These are phyloP conservation scores for Tachysurus fulvidraco DNA, from an alignment of 2,113 vertebrate genomes.

Conservation along the genomic window DNA sequence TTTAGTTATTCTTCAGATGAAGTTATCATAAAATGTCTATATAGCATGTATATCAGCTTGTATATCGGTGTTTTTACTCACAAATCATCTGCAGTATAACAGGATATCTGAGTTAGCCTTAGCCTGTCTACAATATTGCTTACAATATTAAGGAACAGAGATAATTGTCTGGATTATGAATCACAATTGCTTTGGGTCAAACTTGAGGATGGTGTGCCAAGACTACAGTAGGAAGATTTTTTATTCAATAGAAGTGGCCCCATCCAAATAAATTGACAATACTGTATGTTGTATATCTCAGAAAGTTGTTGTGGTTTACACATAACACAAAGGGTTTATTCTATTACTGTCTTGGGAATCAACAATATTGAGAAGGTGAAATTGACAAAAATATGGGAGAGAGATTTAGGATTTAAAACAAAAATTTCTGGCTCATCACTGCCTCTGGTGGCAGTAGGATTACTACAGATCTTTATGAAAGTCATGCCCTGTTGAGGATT, in stretches of 20 bases:
- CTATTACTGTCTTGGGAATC: background rate
- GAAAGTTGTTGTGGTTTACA: background rate
- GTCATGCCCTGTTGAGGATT: background rate
- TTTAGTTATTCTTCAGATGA: background rate
- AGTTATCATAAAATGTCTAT: background rate
- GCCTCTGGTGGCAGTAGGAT: conserved; percentile 7
- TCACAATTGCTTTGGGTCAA: background rate
- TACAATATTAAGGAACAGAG: background rate
- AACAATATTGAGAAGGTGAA: conserved; percentile 5
- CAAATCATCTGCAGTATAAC: background rate
- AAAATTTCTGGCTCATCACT: background rate
- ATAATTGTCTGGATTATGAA: background rate
- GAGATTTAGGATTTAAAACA: background rate
- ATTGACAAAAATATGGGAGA: background rate
- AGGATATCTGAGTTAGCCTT: background rate
- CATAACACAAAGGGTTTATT: background rate
- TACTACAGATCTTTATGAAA: background rate
- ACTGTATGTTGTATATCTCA: background rate
- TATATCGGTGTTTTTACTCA: background rate
- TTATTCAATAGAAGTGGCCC: background rate
- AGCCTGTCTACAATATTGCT: background rate
- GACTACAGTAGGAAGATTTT: background rate
- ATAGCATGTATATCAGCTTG: background rate
- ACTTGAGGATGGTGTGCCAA: background rate
- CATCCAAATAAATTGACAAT: background rate